A percentile compares a stretch with the other conserved stretches of the same genome.
Evolutionary conservation across 1,140 invertebrate species (phyloP).

Genomic region (Drosophila leontia): DNA sequence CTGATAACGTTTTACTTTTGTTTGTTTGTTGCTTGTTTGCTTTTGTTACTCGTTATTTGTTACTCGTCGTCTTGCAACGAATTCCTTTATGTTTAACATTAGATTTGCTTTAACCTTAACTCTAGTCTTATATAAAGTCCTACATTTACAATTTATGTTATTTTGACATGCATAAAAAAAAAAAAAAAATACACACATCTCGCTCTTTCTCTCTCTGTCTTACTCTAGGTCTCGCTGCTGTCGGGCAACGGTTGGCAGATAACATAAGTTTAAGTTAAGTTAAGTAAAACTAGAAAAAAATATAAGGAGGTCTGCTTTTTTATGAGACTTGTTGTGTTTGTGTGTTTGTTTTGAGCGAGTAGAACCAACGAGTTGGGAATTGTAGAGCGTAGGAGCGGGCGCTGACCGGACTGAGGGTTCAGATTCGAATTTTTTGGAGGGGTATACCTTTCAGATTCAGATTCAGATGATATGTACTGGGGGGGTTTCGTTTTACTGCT

Average conservation of each 20-base stretch:
- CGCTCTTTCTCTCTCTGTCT: constrained; percentile 38
- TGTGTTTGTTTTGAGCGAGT: constrained; percentile 9
- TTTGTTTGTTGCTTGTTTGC: constrained; percentile 53
- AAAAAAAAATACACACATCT: constrained; percentile 26
- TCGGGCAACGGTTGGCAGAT: constrained; percentile 27
- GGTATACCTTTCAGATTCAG: constrained; percentile 13
- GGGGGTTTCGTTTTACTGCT: background rate
- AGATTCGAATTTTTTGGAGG: constrained; percentile 21
- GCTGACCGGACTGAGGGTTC: constrained; percentile 7
- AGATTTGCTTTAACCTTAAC: constrained; percentile 51
- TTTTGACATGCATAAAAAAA: constrained; percentile 32
- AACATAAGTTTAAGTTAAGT: constrained; percentile 17
- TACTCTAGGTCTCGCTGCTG: constrained; percentile 46
- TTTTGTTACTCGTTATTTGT: constrained; percentile 15
- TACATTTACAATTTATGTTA: constrained; percentile 43
- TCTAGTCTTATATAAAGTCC: constrained; percentile 25
- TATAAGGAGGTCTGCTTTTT: constrained; percentile 4
- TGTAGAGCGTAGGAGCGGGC: constrained; percentile 6
- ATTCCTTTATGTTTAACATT: constrained; percentile 44
- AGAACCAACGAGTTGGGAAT: constrained; percentile 15
- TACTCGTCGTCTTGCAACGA: constrained; percentile 58
- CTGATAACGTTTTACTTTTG: constrained; percentile 81
- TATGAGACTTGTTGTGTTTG: constrained; percentile 16
- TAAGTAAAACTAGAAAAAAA: constrained; percentile 26
- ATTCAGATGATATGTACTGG: constrained; percentile 30